Evolutionary conservation across 2,797 vertebrate genomes (phyloP).

Genomic region (Phoxinus dragarum): DNA sequence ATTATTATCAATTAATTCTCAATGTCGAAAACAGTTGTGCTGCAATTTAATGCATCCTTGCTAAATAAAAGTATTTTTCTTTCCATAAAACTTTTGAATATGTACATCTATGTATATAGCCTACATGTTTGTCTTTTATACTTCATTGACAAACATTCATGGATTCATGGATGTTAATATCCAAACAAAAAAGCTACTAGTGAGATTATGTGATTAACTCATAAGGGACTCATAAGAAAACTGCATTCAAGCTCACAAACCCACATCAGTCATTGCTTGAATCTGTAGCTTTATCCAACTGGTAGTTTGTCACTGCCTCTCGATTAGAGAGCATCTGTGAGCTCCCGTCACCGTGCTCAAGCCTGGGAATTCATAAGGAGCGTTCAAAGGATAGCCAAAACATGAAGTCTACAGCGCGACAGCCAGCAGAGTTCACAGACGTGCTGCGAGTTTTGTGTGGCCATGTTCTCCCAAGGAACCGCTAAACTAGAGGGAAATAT

Average conservation of each 20-base stretch:
- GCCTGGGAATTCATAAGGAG: slow-evolving; percentile 20
- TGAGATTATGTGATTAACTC: slow-evolving; percentile 61
- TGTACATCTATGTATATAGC: not conserved
- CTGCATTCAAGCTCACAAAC: slow-evolving; percentile 23
- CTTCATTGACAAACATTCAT: not conserved
- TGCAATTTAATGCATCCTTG: not conserved
- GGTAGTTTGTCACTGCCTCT: slow-evolving; percentile 60
- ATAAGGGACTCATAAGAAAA: slow-evolving; percentile 44
- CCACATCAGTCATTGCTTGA: slow-evolving; percentile 67
- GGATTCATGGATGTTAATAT: not conserved
- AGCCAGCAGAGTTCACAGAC: slow-evolving; percentile 16
- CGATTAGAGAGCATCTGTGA: slow-evolving; percentile 18
- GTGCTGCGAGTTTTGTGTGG: slow-evolving; percentile 30
- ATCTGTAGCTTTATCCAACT: slow-evolving; percentile 65
- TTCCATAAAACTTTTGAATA: not conserved
- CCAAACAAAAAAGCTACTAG: slow-evolving; percentile 9
- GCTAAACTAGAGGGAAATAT: slow-evolving; percentile 26
- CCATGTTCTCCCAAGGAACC: slow-evolving; percentile 26
- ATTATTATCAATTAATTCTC: too few species aligned
- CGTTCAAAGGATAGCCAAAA: slow-evolving; percentile 21
- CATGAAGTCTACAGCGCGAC: not conserved
- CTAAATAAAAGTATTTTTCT: not conserved
- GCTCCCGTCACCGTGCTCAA: slow-evolving; percentile 5
- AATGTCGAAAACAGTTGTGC: not conserved
- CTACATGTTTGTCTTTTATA: too few species aligned